Percentiles rank a stretch among this genome's conserved stretches.
Conservation (phyloP, 2,797 vertebrate genomes). For the Sebastiscus albofasciatus region DNA sequence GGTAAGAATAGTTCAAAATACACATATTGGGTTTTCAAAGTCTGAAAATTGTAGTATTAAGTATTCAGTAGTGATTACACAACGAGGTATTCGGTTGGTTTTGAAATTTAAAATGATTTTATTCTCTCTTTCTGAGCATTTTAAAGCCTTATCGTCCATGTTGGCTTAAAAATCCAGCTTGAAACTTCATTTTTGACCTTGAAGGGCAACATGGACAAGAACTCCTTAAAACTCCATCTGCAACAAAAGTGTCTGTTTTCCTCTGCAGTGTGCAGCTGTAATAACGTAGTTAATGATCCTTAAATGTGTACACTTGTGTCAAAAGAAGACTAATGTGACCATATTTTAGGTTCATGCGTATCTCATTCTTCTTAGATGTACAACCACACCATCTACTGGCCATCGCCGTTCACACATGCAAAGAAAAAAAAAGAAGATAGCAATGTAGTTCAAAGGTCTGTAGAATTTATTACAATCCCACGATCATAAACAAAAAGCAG, state of each 20-base stretch:
- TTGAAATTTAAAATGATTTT: fast-evolving
- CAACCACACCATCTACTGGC: constrained; percentile 62
- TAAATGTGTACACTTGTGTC: background rate
- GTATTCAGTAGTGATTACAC: background rate
- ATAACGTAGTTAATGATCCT: background rate
- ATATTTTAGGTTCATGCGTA: background rate
- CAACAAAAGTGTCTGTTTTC: background rate
- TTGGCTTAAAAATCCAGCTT: background rate
- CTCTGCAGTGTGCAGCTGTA: background rate
- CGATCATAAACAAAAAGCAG: constrained; percentile 84
- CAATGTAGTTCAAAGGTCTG: constrained; percentile 62
- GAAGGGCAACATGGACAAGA: background rate
- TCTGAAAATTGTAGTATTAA: background rate
- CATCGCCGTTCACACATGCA: background rate
- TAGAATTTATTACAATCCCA: constrained; percentile 89
- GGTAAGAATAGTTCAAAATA: background rate
- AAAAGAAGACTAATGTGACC: background rate
- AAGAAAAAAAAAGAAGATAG: background rate
- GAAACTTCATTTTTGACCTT: background rate
- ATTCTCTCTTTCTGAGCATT: fast-evolving
- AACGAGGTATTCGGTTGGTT: background rate
- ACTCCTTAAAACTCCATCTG: background rate
- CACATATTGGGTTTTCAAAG: background rate
- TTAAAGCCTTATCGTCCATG: background rate
- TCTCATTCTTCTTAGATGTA: background rate